phyloP scores from a whole-genome alignment of 1,140 invertebrate genomes.

The Choristoneura fumiferana region DNA sequence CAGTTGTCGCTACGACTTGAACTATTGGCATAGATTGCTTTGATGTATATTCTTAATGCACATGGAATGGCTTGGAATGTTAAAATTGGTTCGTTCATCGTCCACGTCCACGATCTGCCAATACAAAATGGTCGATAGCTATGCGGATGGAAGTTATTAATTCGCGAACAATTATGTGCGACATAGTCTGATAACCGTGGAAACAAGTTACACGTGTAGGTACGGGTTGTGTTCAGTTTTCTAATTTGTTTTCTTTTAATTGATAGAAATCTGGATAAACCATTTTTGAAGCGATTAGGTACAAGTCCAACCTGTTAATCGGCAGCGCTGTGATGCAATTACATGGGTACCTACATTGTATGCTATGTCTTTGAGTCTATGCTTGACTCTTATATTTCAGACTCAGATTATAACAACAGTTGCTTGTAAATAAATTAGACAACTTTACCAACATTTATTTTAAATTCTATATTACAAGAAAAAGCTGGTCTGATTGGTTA shows the following conservation, averaged over 20 bases:
- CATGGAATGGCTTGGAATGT: too few relatives aligned
- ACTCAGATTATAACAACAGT: too few relatives aligned
- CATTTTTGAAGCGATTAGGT: not conserved
- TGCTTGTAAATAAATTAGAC: too few relatives aligned
- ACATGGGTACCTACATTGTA: too few relatives aligned
- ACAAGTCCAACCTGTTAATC: not conserved
- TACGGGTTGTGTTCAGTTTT: slow-evolving; percentile 26
- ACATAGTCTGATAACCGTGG: slow-evolving; percentile 69
- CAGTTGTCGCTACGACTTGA: too few relatives aligned
- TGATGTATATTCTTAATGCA: not conserved
- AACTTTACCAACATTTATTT: too few relatives aligned
- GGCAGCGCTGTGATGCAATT: slow-evolving; percentile 1
- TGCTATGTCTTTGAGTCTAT: too few relatives aligned
- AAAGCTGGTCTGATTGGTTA: too few relatives aligned
- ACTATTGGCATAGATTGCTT: not conserved
- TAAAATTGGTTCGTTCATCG: not conserved
- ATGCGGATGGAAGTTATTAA: slow-evolving; percentile 60
- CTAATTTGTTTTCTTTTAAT: slow-evolving; percentile 25
- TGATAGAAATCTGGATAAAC: slow-evolving; percentile 4
- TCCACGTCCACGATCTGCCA: not conserved
- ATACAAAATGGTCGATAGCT: slow-evolving; percentile 28
- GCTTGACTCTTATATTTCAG: too few relatives aligned
- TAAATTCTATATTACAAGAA: too few relatives aligned
- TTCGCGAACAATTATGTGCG: slow-evolving; percentile 55
- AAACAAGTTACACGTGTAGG: slow-evolving; percentile 44